Conservation (phyloP, 2,113 vertebrate species). For the Trichomycterus rosablanca region DNA sequence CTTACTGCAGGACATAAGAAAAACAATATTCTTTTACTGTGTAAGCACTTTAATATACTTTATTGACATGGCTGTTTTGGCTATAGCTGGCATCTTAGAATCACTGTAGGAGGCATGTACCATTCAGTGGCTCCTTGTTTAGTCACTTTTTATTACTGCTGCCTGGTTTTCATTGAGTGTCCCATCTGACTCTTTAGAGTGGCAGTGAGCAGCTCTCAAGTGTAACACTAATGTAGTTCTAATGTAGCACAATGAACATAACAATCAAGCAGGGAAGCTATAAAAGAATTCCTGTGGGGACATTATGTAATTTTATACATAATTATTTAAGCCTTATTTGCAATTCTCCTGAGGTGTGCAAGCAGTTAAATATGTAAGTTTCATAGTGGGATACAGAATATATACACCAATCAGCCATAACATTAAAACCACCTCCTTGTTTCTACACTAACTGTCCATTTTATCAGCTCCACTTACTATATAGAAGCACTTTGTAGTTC, state of each 20-base stretch:
- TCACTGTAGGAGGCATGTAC: slow-evolving; percentile 44
- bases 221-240: slow-evolving; percentile 25
- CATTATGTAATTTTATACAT: neutral
- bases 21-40: slow-evolving; percentile 19
- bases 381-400: too few species aligned
- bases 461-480: too few species aligned
- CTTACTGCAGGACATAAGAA: slow-evolving; percentile 3
- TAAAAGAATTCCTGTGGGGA: neutral
- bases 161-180: slow-evolving; percentile 65
- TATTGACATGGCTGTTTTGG: slow-evolving; percentile 24
- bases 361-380: too few species aligned
- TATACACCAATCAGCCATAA: too few species aligned
- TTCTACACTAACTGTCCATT: too few species aligned
- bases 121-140: slow-evolving; percentile 60
- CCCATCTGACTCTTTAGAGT: slow-evolving; percentile 62
- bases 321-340: neutral
- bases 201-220: slow-evolving; percentile 36
- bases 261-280: slow-evolving; percentile 16
- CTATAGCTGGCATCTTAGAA: slow-evolving; percentile 25
- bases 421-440: too few species aligned
- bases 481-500: too few species aligned
- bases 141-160: slow-evolving; percentile 54
- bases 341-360: too few species aligned
- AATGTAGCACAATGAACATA: slow-evolving; percentile 20
- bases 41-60: slow-evolving; percentile 23